Conservation (phyloP, 2,797 vertebrate genomes). For the Cyprinella venusta region DNA sequence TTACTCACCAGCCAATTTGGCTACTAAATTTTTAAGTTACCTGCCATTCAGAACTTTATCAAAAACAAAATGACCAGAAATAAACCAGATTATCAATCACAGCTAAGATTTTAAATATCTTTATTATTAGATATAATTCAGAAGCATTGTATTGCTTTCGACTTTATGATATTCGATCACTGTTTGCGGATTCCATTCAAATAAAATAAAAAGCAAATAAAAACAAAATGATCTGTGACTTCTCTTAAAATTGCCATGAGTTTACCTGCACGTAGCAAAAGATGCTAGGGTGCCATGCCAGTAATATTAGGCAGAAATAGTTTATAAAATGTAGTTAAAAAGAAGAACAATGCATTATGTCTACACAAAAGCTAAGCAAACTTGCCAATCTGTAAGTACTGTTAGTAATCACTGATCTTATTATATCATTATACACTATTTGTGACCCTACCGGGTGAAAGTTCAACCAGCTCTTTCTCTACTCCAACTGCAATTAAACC, state of each 20-base stretch:
- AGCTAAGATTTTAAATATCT: not conserved
- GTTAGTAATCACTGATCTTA: slow-evolving; percentile 14
- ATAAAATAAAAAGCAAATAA: not conserved
- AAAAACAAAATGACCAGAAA: too few species aligned
- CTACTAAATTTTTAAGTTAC: too few species aligned
- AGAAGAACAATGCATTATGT: not conserved
- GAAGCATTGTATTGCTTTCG: not conserved
- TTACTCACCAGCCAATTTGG: too few species aligned
- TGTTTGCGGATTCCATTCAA: not conserved
- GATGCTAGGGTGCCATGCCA: not conserved
- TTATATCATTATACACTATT: slow-evolving; percentile 2
- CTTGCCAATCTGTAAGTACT: not conserved
- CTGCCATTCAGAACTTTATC: too few species aligned
- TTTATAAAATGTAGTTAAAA: not conserved
- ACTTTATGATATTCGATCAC: not conserved
- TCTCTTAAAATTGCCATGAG: not conserved
- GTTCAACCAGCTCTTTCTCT: not conserved
- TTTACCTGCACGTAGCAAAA: not conserved
- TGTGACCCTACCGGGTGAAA: not conserved
- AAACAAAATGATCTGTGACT: not conserved
- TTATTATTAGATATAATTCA: not conserved
- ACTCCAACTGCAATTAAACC: not conserved
- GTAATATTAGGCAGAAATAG: not conserved
- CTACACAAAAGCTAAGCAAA: not conserved
- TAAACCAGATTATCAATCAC: not conserved